Base-by-base conservation (phyloP, 2,888 invertebrate genomes). In the Mimas tiliae region DNA sequence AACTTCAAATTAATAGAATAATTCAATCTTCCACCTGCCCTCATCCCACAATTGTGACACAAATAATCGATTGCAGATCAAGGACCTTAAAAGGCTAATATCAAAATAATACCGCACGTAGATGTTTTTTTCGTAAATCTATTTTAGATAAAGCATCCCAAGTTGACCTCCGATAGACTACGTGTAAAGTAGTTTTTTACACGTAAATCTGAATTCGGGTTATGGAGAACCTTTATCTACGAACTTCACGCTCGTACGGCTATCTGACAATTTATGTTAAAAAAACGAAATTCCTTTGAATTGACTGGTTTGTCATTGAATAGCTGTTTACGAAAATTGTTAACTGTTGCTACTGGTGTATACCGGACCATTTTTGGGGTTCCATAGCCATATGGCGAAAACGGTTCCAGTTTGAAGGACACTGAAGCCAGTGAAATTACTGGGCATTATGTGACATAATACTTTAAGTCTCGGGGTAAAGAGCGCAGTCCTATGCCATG, bases 161-260 rank as follows among this genome's bases (percentile, higher is more conserved):
- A 51, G 34, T 45, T 68, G 68, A 70, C 74, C 71, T 73, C 67
- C 14, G 45, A 68, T 65, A 52, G 50, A 48, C n/a, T 67, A 70
- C 72, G 70, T 69, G 70, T 70, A 52, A 64, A 63, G 47, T 52
- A 55, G 65, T 74, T 74, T 70, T 70, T 66, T 68, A 78, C 72
- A 68, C 68, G 67, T 21, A 47, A 65, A 67, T 78, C 75, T 66
- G 73, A 58, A 58, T 42, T 58, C 58, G 78, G 78, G 79, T 79
- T 79, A 79, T 74, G 75, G 77, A 77, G 75, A 70, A 66, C 67
- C 66, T 70, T 74, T 71, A 74, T 72, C 70, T 67, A 67, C 63
- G 70, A 70, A 74, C 70, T 79, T 80, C 77, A 85, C 82, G 84
- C 81, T 81, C 79, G 82, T 79, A 83, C 76, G 78, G 68, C 65